phyloP scores from a whole-genome alignment of 2,888 invertebrate species.

The Deroplatys truncata region DNA sequence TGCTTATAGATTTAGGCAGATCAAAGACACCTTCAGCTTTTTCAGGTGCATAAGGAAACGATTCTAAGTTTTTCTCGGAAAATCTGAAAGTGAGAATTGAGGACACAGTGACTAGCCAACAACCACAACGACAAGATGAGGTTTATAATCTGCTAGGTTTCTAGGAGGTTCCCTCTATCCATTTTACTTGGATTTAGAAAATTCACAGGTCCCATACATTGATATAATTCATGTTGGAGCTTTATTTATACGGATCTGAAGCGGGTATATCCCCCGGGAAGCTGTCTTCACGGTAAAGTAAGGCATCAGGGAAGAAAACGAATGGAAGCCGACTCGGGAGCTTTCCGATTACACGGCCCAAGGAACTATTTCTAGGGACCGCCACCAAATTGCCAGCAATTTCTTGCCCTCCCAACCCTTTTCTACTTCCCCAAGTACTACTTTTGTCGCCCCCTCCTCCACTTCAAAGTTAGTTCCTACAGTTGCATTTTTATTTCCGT shows the following conservation, averaged over 20 bases:
- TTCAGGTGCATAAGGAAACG: too few species aligned
- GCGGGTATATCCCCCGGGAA: neutral
- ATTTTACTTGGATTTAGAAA: neutral
- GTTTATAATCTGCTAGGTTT: neutral
- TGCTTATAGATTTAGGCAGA: too few species aligned
- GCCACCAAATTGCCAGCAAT: slow-evolving; percentile 7
- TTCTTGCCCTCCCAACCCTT: neutral
- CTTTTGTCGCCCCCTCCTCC: neutral
- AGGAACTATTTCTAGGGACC: neutral
- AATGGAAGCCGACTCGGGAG: neutral
- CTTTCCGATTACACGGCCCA: neutral
- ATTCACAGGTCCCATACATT: neutral
- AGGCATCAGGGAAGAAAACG: neutral
- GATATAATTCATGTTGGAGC: neutral
- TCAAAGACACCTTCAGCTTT: too few species aligned
- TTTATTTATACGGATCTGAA: neutral
- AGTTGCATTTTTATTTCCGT: slow-evolving; percentile 13
- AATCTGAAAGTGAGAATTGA: too few species aligned
- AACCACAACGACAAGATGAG: neutral
- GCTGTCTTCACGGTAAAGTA: neutral
- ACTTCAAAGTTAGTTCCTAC: neutral
- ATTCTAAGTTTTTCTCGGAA: too few species aligned
- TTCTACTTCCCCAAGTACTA: neutral
- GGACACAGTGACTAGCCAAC: too few species aligned
- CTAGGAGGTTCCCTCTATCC: neutral